Evolutionary conservation across 1,140 invertebrate genomes (phyloP), one percentile per base, ranked within the genome.

Genomic region (Proctacanthus coquilletti): DNA sequence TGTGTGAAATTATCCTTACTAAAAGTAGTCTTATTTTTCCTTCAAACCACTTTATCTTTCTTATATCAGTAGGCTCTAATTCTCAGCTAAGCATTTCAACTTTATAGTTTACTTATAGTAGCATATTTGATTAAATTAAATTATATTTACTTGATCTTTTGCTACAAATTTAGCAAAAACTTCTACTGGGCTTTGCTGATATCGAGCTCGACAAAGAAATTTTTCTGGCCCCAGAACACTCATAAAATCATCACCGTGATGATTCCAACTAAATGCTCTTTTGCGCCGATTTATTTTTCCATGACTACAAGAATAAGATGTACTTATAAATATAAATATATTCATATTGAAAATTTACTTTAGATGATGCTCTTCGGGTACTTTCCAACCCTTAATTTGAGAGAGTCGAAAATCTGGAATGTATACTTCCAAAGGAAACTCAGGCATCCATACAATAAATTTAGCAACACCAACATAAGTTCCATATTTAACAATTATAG

Each of bases 381-480:
- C 80, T 59, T 82, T 81, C 80, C 80, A 83, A 20, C 73, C 73
- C 64, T 91, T 89, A 41, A 97, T 79, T 61, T 93, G 87, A 31
- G 85, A 93, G 8, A 98, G 70, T 42, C 85, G 74, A 32, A 77
- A 74, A 62, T 98, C 92, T 2, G 78, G 75, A 2, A 96, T 77
- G 40, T 81, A 76, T 13, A 97, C 77, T 51, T 92, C 87, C 27
- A 97, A 63, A 0, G 88, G 86, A 48, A 93, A 80, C 56, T 94
- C 88, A 0, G 93, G 92, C 75, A 94, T 92, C 93, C 93, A 98
- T 0, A 97, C 89, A 6, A 81, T 85, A 56, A 97, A 89, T 42
- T 77, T 71, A 1, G 88, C 83, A 27, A 85, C 58, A 5, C 88
- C 85, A 5, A 80, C 84, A 53, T 91, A 87, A 0, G 84, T 84